Base-by-base conservation (phyloP, 2,113 vertebrate genomes). In the Salminus brasiliensis region DNA sequence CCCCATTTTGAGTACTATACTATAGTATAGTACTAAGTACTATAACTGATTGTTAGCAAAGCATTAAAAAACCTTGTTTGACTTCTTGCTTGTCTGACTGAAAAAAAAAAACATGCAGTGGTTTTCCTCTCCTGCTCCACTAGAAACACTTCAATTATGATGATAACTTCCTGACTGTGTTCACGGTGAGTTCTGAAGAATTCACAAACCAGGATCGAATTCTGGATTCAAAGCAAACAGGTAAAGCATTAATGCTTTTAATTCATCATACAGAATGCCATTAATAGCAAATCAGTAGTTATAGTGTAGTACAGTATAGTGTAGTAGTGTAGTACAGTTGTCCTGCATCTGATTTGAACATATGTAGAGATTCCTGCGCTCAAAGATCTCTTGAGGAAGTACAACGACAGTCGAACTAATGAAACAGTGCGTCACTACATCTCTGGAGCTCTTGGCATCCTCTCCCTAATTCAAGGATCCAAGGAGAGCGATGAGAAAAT, bases 181-280 rank as follows among this genome's bases (percentile, higher is more conserved):
- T 68, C 34, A 77, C 75, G 11, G 75, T 77, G 30, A 77, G 63
- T 53, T 77, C 75, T 36, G 32, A 53, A 11, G 75, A 77, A 27
- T 77, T 68, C n/a, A 66, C 8, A 15, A 41, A 21, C 27, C 49
- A 25, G 4, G 32, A 57, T 13, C 30, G 29, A 41, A 32, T 66
- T 2, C 23, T 77, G 47, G 30, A 77, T 55, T 12, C 16, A 53
- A 34, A 30, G 7, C 47, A 77, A 7, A 77, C 75, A 16, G 75
- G 75, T 77, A 68, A 36, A 39, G 18, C 21, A 66, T 23, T 23
- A 18, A 13, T 23, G 32, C 16, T 66, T 36, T 18, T 4, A n/a
- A 36, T 7, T n/a, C 3, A 10, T 2, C 0, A n/a, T 7, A 21
- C 1, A 39, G 23, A 8, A 65, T 16, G 5, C 11, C 34, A 36